Percentiles rank a stretch among this genome's conserved stretches.
Evolutionary conservation across 2,113 vertebrate genomes (phyloP).

Genomic region (Nipponia nippon): DNA sequence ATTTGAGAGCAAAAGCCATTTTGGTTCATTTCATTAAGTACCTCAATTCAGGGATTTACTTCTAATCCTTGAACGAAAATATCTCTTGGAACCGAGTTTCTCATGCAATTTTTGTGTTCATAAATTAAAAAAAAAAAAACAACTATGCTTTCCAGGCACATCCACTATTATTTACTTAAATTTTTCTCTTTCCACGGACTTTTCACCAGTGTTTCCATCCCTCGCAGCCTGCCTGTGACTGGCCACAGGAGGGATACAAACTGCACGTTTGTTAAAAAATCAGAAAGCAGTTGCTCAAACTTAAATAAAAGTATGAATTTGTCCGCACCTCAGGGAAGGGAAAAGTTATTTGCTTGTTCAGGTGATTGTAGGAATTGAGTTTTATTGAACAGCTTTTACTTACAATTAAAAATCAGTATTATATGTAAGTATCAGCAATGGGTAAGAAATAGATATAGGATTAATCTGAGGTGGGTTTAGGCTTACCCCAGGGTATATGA

Average conservation of each 20-base stretch:
- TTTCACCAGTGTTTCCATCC: background rate
- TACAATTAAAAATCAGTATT: background rate
- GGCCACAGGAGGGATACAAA: constrained; percentile 63
- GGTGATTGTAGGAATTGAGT: background rate
- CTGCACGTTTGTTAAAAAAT: background rate
- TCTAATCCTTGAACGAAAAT: background rate
- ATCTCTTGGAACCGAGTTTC: background rate
- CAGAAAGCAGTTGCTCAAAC: background rate
- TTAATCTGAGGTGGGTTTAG: background rate
- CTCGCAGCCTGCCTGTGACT: background rate
- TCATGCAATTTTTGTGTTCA: background rate
- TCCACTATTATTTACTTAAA: background rate
- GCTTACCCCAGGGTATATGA: accelerated
- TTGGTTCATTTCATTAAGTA: constrained; percentile 53
- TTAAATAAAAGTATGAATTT: background rate
- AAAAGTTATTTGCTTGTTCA: background rate
- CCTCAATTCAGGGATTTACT: constrained; percentile 46
- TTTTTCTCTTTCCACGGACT: background rate
- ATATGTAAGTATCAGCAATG: accelerated
- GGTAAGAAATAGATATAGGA: background rate
- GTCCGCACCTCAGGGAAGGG: background rate
- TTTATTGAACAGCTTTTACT: background rate
- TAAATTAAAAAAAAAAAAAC: background rate
- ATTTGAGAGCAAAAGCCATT: constrained; percentile 46
- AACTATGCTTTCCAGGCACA: background rate